These are phyloP conservation scores for Cantharis lateralis DNA, from an alignment of 2,888 invertebrate species.

Conservation along the genomic window DNA sequence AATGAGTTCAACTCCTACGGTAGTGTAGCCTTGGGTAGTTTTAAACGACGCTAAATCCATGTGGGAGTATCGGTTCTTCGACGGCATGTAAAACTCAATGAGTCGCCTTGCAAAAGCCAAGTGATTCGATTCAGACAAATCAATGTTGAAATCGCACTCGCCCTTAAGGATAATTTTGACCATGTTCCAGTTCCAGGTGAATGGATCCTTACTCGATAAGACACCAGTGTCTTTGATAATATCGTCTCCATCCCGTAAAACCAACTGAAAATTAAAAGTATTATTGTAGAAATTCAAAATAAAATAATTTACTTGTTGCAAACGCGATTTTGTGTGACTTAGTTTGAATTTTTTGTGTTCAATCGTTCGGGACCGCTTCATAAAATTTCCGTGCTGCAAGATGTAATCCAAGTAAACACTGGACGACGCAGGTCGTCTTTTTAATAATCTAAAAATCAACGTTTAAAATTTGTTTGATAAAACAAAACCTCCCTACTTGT, in stretches of 20 bases:
- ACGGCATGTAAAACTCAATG: slow-evolving; percentile 84
- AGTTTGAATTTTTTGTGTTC: slow-evolving; percentile 42
- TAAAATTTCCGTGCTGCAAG: slow-evolving; percentile 58
- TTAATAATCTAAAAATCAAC: slow-evolving; percentile 62
- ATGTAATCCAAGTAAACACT: slow-evolving; percentile 84
- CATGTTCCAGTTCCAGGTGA: slow-evolving; percentile 92
- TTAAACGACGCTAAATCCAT: slow-evolving; percentile 71
- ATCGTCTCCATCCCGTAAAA: slow-evolving; percentile 57
- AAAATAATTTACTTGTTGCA: slow-evolving; percentile 46
- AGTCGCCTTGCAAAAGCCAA: slow-evolving; percentile 74
- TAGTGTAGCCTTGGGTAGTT: slow-evolving; percentile 66
- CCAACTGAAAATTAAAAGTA: slow-evolving; percentile 41
- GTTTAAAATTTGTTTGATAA: neutral
- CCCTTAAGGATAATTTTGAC: slow-evolving; percentile 70
- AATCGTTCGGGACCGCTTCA: slow-evolving; percentile 45
- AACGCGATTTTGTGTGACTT: slow-evolving; percentile 45
- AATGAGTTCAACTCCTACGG: slow-evolving; percentile 74
- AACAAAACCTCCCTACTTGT: slow-evolving; percentile 55
- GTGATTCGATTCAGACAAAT: slow-evolving; percentile 68
- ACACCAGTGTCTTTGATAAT: slow-evolving; percentile 83
- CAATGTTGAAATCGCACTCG: slow-evolving; percentile 49
- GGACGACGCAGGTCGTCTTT: slow-evolving; percentile 78
- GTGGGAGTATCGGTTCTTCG: slow-evolving; percentile 84
- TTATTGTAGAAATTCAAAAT: neutral
- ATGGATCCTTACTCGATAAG: slow-evolving; percentile 76